A percentile compares a stretch with the other conserved stretches of the same genome.
Evolutionary conservation across 2,797 vertebrate genomes (phyloP).

Genomic region (Xiphophorus birchmanni): DNA sequence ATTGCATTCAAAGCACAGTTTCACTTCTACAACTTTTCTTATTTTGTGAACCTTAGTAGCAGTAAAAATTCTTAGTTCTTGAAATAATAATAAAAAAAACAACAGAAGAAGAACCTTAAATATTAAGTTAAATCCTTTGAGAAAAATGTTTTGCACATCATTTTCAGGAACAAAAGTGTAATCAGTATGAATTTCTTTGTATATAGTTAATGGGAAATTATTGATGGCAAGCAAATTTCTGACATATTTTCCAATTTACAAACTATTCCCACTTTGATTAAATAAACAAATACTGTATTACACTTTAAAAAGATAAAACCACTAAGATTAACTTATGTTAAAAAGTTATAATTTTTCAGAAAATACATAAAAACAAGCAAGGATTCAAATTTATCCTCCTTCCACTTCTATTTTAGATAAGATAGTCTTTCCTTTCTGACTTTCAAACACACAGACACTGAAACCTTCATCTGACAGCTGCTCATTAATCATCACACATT

Average conservation of each 20-base stretch:
- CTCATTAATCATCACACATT: conserved; percentile 80
- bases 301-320: neutral
- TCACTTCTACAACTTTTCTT: neutral
- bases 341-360: neutral
- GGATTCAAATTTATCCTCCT: neutral
- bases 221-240: neutral
- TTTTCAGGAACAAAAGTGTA: neutral
- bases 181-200: neutral
- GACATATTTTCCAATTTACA: neutral
- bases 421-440: conserved; percentile 8
- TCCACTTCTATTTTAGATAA: conserved; percentile 21
- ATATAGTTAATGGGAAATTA: neutral
- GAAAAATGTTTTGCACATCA: neutral
- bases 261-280: neutral
- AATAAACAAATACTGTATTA: neutral
- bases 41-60: neutral
- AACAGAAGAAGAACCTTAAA: neutral
- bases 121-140: neutral
- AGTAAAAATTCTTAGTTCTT: neutral
- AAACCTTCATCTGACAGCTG: conserved; percentile 50
- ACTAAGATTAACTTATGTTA: neutral
- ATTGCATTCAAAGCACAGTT: neutral
- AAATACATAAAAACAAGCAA: neutral
- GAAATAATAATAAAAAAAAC: too few relatives aligned
- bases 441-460: conserved; percentile 33